A percentile compares a stretch with the other conserved stretches of the same genome.
phyloP scores from a whole-genome alignment of 1,140 invertebrate species.

The Melipona quadrifasciata region DNA sequence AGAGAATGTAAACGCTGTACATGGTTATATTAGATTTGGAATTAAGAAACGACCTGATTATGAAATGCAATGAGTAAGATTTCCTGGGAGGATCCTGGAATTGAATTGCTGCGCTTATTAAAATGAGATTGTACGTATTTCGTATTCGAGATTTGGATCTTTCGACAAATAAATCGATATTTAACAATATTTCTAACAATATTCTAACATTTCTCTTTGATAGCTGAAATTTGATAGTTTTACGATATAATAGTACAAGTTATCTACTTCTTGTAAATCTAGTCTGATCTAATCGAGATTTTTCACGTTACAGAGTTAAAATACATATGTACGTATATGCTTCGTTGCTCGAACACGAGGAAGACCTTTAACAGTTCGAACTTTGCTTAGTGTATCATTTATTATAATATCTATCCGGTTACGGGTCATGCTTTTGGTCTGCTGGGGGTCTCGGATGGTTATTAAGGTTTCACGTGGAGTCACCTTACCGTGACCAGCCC shows the following conservation, averaged over 20 bases:
- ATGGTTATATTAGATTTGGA: not conserved
- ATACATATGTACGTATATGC: not conserved
- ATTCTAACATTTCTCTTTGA: not conserved
- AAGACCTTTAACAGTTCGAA: constrained; percentile 51
- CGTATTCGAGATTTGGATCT: too few species aligned
- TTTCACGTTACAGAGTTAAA: not conserved
- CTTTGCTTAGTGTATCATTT: constrained; percentile 53
- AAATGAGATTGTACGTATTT: too few species aligned
- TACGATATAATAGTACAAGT: not conserved
- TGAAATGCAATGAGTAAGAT: not conserved
- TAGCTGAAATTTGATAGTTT: not conserved
- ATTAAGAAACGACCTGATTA: not conserved
- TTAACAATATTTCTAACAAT: not conserved
- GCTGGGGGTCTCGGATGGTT: constrained; percentile 50
- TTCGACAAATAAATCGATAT: too few species aligned
- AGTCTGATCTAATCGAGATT: constrained; percentile 11
- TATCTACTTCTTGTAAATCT: not conserved
- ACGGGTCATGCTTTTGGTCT: constrained; percentile 64
- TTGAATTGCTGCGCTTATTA: too few species aligned
- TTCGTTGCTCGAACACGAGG: constrained; percentile 20
- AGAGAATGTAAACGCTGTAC: not conserved
- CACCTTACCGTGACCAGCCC: constrained; percentile 50
- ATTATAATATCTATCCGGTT: constrained; percentile 68
- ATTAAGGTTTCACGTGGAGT: constrained; percentile 66
- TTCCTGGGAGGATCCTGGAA: too few species aligned